These are phyloP conservation scores for Carterocephalus palaemon DNA, from an alignment of 2,888 invertebrate genomes.

Conservation along the genomic window DNA sequence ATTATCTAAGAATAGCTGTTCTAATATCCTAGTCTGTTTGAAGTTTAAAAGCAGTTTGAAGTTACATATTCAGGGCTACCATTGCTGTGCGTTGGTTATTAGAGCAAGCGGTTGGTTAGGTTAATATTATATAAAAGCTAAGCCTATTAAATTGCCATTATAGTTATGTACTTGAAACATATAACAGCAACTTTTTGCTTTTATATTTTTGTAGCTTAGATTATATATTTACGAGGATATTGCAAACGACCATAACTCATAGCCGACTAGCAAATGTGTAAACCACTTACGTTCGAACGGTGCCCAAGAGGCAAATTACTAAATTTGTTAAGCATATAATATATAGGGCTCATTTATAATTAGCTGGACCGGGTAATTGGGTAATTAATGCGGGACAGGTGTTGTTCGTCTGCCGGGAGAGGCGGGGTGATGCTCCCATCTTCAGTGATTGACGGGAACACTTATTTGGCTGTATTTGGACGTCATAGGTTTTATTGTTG, in stretches of 20 bases:
- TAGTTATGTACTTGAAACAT: too few relatives aligned
- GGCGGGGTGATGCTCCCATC: constrained; percentile 15
- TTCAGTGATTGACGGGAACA: constrained; percentile 19
- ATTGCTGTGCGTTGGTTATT: too few relatives aligned
- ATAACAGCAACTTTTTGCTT: too few relatives aligned
- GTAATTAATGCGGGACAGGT: constrained; percentile 41
- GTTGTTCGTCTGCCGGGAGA: constrained; percentile 25
- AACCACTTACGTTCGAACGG: constrained; percentile 34
- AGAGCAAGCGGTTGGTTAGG: too few relatives aligned
- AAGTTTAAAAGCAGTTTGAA: too few relatives aligned
- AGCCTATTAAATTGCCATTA: too few relatives aligned
- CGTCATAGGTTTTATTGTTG: background rate
- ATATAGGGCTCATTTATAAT: constrained; percentile 56
- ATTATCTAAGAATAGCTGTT: too few relatives aligned
- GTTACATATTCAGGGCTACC: too few relatives aligned
- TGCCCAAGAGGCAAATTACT: constrained; percentile 42
- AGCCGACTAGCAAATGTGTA: constrained; percentile 4
- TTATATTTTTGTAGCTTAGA: background rate
- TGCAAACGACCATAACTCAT: background rate
- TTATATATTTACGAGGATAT: background rate
- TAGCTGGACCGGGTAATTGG: constrained; percentile 43
- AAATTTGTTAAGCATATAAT: constrained; percentile 43
- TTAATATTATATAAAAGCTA: too few relatives aligned
- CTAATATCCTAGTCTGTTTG: too few relatives aligned
- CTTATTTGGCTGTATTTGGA: too few relatives aligned